Evolutionary conservation across 1,140 invertebrate species (phyloP).

Genomic region (Zaprionus nigranus): DNA sequence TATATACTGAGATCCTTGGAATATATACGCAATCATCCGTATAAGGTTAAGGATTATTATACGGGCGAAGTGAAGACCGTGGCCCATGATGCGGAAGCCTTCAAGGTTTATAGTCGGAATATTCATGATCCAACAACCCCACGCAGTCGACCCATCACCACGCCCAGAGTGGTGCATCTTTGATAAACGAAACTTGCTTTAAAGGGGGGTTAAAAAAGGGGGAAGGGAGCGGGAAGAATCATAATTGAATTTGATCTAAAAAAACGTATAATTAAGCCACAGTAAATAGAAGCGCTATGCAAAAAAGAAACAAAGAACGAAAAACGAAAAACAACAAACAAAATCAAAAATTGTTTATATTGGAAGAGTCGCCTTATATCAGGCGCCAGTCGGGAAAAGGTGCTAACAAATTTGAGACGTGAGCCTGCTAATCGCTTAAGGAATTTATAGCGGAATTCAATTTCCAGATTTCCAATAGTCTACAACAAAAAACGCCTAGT

Average conservation of each 20-base stretch:
- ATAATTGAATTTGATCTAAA: slow-evolving; percentile 73
- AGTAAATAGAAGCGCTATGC: slow-evolving; percentile 67
- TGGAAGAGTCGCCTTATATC: not conserved
- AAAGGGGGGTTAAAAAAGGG: slow-evolving; percentile 1
- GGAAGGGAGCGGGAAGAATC: slow-evolving; percentile 31
- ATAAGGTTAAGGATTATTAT: slow-evolving; percentile 71
- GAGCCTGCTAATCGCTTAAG: slow-evolving; percentile 32
- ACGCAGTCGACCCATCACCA: slow-evolving; percentile 51
- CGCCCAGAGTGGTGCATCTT: slow-evolving; percentile 65
- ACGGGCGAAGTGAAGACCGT: slow-evolving; percentile 67
- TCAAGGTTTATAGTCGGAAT: slow-evolving; percentile 70
- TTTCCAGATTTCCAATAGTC: slow-evolving; percentile 8
- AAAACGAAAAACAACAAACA: slow-evolving; percentile 22
- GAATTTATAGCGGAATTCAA: slow-evolving; percentile 31
- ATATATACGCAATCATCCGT: slow-evolving; percentile 85
- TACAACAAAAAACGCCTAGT: not conserved
- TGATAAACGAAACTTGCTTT: slow-evolving; percentile 17
- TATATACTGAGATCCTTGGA: slow-evolving; percentile 84
- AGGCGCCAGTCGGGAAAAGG: slow-evolving; percentile 26
- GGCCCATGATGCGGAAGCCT: slow-evolving; percentile 69
- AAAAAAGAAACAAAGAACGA: slow-evolving; percentile 19
- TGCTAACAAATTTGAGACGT: slow-evolving; percentile 15
- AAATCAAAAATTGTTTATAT: slow-evolving; percentile 43
- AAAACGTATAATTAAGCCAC: slow-evolving; percentile 62
- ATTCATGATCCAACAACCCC: slow-evolving; percentile 51